Evolutionary conservation across 1,140 invertebrate species (phyloP).

Genomic region (Chlorops oryzae): DNA sequence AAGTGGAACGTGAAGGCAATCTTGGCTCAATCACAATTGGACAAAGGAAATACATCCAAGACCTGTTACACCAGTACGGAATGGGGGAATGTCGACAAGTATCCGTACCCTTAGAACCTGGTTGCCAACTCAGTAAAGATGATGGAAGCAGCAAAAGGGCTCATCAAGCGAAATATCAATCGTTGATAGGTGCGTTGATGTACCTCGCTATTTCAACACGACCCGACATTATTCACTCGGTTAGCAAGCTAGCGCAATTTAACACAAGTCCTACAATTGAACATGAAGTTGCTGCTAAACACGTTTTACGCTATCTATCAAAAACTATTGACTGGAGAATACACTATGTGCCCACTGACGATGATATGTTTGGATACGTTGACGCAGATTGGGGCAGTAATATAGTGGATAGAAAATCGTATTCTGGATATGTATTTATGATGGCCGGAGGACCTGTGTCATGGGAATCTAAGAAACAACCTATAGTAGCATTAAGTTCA

Average conservation of each 20-base stretch:
- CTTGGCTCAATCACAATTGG: not conserved
- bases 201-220: conserved; percentile 9
- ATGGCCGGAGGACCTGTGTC: conserved; percentile 23
- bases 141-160: conserved; percentile 2
- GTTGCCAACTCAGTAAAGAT: not conserved
- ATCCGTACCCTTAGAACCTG: conserved; percentile 1
- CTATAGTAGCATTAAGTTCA: conserved; percentile 41
- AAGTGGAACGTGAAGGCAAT: conserved; percentile 21
- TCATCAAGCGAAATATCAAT: conserved; percentile 3
- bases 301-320: conserved; percentile 4
- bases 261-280: not conserved
- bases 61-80: conserved; percentile 6
- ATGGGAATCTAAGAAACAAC: conserved; percentile 29
- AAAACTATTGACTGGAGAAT: not conserved
- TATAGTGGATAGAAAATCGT: conserved; percentile 30
- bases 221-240: conserved; percentile 7
- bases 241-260: conserved; percentile 5
- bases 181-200: conserved; percentile 9
- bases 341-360: not conserved
- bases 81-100: conserved; percentile 2
- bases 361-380: not conserved
- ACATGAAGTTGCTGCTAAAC: conserved; percentile 6
- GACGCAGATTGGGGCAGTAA: conserved; percentile 35
- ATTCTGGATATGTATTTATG: conserved; percentile 37
- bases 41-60: conserved; percentile 1